Conservation (phyloP, 35 echinoderm and acorn worm genomes). For the Apostichopus japonicus region DNA sequence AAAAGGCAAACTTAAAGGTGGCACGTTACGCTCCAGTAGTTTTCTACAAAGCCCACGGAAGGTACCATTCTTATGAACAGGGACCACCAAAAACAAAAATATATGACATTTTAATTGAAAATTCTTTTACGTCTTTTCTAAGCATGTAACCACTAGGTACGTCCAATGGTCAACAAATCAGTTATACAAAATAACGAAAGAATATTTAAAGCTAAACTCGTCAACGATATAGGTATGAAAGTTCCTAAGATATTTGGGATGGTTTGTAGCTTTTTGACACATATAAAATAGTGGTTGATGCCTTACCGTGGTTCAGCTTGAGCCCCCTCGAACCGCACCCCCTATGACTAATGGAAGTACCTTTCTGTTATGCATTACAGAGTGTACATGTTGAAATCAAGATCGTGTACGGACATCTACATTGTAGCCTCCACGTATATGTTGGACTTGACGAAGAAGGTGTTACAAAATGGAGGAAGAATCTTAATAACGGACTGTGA, state of each 20-base stretch:
- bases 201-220: no score
- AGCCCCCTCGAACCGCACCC: conserved; percentile 15
- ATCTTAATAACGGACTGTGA: not conserved
- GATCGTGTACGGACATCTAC: not conserved
- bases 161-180: no score
- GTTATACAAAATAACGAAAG: no score
- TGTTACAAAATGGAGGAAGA: not conserved
- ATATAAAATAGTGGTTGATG: not conserved
- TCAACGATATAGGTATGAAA: no score
- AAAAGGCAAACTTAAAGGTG: not conserved
- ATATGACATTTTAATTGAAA: no score
- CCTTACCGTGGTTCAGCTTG: not conserved
- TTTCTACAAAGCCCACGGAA: not conserved
- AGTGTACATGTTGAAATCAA: not conserved
- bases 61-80: not conserved
- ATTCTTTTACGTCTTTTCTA: no score
- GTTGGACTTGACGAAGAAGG: not conserved
- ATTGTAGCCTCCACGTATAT: not conserved
- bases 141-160: no score
- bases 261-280: not conserved
- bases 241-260: no score
- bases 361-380: conserved; percentile 12
- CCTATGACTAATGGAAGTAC: conserved; percentile 34
- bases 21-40: not conserved
- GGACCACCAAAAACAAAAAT: no score